phyloP scores from a whole-genome alignment of 2,797 vertebrate species.

The Hippocampus kuda region DNA sequence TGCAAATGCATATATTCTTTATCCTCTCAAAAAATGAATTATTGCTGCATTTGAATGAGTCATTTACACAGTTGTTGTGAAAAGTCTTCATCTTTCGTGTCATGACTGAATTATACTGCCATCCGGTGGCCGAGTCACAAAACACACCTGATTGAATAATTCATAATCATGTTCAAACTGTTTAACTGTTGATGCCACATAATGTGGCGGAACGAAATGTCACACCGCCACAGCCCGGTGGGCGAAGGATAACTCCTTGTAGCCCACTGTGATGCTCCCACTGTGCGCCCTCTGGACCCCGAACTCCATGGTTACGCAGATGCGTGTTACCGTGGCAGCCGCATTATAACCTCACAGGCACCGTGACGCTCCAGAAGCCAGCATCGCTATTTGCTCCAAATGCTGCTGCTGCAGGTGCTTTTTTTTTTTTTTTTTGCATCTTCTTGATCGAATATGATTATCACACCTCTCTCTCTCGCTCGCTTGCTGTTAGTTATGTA shows the following conservation, averaged over 20 bases:
- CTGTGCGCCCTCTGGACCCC: background rate
- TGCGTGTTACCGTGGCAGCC: slow-evolving; percentile 59
- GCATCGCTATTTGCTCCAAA: slow-evolving; percentile 9
- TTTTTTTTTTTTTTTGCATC: background rate
- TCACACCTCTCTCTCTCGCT: no score
- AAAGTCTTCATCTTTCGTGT: no score
- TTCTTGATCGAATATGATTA: background rate
- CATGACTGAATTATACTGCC: no score
- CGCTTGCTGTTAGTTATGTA: no score
- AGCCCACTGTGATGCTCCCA: slow-evolving; percentile 22
- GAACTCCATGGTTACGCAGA: slow-evolving; percentile 55
- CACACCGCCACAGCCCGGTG: background rate
- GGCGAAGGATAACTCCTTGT: slow-evolving; percentile 13
- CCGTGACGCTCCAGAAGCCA: background rate
- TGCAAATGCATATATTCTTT: no score
- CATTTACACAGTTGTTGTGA: no score
- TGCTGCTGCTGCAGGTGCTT: background rate
- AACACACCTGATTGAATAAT: no score
- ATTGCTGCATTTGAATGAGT: no score
- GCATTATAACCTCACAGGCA: slow-evolving; percentile 24
- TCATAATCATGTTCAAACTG: no score
- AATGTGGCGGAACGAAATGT: slow-evolving; percentile 11
- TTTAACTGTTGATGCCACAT: no score
- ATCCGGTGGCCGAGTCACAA: no score
- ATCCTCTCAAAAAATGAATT: no score